These are phyloP conservation scores for Muscina levida DNA, from an alignment of 2,888 invertebrate genomes.

Conservation along the genomic window DNA sequence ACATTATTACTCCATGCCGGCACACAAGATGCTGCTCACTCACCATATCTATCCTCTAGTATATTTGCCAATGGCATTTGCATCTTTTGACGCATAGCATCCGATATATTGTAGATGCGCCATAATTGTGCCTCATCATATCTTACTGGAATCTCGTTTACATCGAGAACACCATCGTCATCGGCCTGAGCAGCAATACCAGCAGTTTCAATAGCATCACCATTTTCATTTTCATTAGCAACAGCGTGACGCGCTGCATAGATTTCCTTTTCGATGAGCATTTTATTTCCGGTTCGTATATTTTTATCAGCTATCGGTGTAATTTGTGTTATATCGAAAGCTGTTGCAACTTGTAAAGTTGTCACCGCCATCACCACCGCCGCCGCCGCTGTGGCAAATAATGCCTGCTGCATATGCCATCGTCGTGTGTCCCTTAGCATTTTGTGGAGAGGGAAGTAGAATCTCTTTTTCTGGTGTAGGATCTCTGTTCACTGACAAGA, in stretches of 20 bases:
- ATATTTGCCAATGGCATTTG: conserved; percentile 70
- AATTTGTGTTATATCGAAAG: conserved; percentile 62
- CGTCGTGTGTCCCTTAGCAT: conserved; percentile 49
- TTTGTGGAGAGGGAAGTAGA: conserved; percentile 15
- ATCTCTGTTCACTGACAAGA: no score
- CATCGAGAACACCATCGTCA: conserved; percentile 65
- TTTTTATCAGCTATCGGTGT: conserved; percentile 60
- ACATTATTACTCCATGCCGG: not conserved
- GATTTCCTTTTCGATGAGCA: conserved; percentile 67
- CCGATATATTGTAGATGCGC: conserved; percentile 77
- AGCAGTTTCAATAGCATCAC: not conserved
- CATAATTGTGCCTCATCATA: conserved; percentile 76
- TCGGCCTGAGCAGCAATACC: conserved; percentile 4
- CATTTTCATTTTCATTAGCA: conserved; percentile 19
- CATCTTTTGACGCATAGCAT: conserved; percentile 64
- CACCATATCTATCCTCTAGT: conserved; percentile 75
- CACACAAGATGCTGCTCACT: not conserved
- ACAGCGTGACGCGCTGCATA: not conserved
- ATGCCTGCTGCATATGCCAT: conserved; percentile 37
- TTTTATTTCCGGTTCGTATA: conserved; percentile 68
- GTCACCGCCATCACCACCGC: conserved; percentile 44
- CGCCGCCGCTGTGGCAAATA: conserved; percentile 46
- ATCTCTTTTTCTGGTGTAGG: not conserved
- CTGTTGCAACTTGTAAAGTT: conserved; percentile 43
- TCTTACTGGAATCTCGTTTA: conserved; percentile 73